Base-by-base conservation (phyloP, 2,797 vertebrate genomes). In the Thamnophis elegans region DNA sequence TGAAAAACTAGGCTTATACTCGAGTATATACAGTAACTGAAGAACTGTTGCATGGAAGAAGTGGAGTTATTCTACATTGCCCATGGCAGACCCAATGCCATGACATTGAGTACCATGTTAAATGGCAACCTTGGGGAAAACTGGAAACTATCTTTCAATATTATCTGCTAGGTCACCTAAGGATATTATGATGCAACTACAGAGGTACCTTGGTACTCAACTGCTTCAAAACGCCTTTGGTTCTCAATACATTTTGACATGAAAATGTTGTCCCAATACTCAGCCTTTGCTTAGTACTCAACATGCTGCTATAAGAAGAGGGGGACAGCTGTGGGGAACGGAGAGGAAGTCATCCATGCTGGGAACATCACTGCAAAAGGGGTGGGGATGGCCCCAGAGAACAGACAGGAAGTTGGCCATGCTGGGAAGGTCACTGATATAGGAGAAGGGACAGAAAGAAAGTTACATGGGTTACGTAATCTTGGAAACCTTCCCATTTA, bases 401-500 rank as follows among this genome's bases (percentile, higher is more conserved):
- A 8, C 2, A 2, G 22, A n/a, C 13, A 7, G 13, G 13, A 68
- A 68, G 65, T 68, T 16, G 13, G 14, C 13, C n/a, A 32, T 68
- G 65, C 13, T 68, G 13, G 62, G 62, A 32, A 68, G 62, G 62
- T 32, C n/a, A n/a, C 2, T 68, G 14, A 32, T 32, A 68, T 32
- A 32, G 65, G 65, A 68, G 16, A 68, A 68, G n/a, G 13, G 65
- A 32, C 65, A 16, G n/a, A 16, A 6, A 68, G 65, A 32, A 32
- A 68, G 14, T 32, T 68, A 32, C 14, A 68, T 32, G n/a, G 6
- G 65, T 68, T 68, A 68, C 65, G 6, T 47, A 88, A 32, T 58
- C 65, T 25, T 92, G 82, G 54, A 90, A 87, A 51, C 18, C 60
- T 73, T 92, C 60, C 82, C 60, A 32, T 12, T 85, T 93, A 88